phyloP scores from a whole-genome alignment of 2,888 invertebrate genomes.

The Mycogona germanica region DNA sequence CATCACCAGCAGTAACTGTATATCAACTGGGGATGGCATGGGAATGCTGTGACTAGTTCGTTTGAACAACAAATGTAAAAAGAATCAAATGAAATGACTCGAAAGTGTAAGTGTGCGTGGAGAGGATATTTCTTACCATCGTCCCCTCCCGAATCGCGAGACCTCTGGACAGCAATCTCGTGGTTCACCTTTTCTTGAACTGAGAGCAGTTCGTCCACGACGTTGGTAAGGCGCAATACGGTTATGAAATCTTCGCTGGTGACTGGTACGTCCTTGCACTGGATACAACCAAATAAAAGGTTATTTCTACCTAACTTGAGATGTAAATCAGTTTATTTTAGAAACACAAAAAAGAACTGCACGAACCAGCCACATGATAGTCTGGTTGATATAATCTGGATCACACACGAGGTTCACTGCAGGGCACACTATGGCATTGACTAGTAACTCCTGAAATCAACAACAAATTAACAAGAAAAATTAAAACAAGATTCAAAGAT shows the following conservation, averaged over 20 bases:
- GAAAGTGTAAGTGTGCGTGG: neutral
- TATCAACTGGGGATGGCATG: too few relatives aligned
- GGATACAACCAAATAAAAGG: slow-evolving; percentile 31
- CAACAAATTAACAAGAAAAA: too few relatives aligned
- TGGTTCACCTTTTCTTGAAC: slow-evolving; percentile 63
- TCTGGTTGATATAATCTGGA: slow-evolving; percentile 84
- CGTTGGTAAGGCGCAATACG: slow-evolving; percentile 63
- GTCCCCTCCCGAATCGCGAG: slow-evolving; percentile 73
- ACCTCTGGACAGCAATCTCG: slow-evolving; percentile 59
- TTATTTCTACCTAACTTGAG: too few relatives aligned
- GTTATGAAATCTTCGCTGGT: slow-evolving; percentile 75
- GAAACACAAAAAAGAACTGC: slow-evolving; percentile 5
- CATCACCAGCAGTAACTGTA: too few relatives aligned
- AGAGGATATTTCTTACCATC: slow-evolving; percentile 39
- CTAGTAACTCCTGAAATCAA: slow-evolving; percentile 60
- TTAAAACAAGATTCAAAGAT: neutral
- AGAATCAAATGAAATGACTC: neutral
- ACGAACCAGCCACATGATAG: slow-evolving; percentile 75
- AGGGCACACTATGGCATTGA: slow-evolving; percentile 57
- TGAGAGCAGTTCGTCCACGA: slow-evolving; percentile 68
- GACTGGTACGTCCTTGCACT: slow-evolving; percentile 66
- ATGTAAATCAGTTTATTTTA: too few relatives aligned
- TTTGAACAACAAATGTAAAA: neutral
- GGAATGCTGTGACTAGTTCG: too few relatives aligned
- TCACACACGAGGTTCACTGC: slow-evolving; percentile 61